Base-by-base conservation (phyloP, 2,797 vertebrate species). In the Sciurus carolinensis region DNA sequence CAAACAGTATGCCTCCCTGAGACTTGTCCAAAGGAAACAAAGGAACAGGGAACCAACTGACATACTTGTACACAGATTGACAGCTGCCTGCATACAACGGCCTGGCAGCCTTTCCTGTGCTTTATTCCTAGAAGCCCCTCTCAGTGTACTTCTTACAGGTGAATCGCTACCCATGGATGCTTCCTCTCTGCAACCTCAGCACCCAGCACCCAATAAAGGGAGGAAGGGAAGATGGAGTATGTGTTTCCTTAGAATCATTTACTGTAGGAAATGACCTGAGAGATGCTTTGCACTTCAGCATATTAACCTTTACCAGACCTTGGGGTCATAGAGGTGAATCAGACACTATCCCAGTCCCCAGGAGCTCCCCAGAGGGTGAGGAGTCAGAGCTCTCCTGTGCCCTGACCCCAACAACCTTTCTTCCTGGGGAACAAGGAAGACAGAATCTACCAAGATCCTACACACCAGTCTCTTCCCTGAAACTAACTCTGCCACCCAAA, bases 361-460 rank as follows among this genome's bases (percentile, higher is more conserved):
- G 30, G 69, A 73, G 87, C 79, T 94, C 64, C 79, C 22, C n/a
- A 64, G 42, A 91, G 72, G 42, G 26, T 22, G 54, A 79, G 36
- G 54, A 64, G 44, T 81, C 66, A 64, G 93, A 8, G 36, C 52
- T 15, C 7, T 79, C 66, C 39, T 28, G 7, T 86, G 18, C 69
- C 67, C 62, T 47, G 71, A 94, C 66, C 66, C 66, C 73, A 44
- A 76, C 44, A 57, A 12, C 66, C 89, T 85, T 90, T 87, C 72
- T 87, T 39, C 73, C 72, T 0, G 18, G 50, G 50, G 28, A 96
- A 75, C 7, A 18, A 95, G 64, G 26, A 96, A 88, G 39, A 62
- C 64, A 85, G 36, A 92, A 87, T 42, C 81, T 89, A 69, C 33
- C 91, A 59, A 36, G 36, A 57, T 81, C 64, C 81, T n/a, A 52